Base-by-base conservation (phyloP, 2,888 invertebrate species). In the Sepioteuthis lessoniana region DNA sequence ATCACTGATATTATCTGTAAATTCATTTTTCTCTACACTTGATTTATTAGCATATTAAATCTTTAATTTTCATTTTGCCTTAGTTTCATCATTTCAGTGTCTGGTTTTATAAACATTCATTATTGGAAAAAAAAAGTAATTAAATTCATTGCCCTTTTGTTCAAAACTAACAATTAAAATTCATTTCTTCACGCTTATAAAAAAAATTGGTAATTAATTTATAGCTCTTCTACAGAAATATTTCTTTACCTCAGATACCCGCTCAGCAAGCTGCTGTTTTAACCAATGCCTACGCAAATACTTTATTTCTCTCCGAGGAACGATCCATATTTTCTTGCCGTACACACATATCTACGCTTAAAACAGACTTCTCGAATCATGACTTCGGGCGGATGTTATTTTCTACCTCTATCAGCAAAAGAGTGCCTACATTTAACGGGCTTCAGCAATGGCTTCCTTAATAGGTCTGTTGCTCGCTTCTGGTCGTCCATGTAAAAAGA, bases 381-480 rank as follows among this genome's bases (percentile, higher is more conserved):
- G 76, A 76, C 76, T 76, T 25, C n/a, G 16, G 76, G 76, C 76
- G 76, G n/a, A 76, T 76, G n/a, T n/a, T 76, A 76, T n/a, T 76
- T 76, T 76, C 76, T n/a, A n/a, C 76, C 16, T 76, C 19, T 76
- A n/a, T 35, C 16, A 76, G 76, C 13, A n/a, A 76, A 76, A 76
- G 76, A 76, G 76, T 76, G 76, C 76, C 76, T 76, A 31, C 76
- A 35, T 76, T 76, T 76, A 76, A 76, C n/a, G 19, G 76, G 76
- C 16, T 76, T 76, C 76, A 35, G n/a, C 76, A 76, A 76, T 76
- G 76, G 76, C 76, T 76, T 76, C 76, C 35, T 76, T 76, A 76
- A 76, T 76, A 76, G n/a, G 76, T 35, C 76, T n/a, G 76, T 76
- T 76, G 76, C 76, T 76, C 76, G 76, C 76, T 76, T 76, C 76